Evolutionary conservation across 2,797 vertebrate species (phyloP).

Genomic region (Pampus argenteus): DNA sequence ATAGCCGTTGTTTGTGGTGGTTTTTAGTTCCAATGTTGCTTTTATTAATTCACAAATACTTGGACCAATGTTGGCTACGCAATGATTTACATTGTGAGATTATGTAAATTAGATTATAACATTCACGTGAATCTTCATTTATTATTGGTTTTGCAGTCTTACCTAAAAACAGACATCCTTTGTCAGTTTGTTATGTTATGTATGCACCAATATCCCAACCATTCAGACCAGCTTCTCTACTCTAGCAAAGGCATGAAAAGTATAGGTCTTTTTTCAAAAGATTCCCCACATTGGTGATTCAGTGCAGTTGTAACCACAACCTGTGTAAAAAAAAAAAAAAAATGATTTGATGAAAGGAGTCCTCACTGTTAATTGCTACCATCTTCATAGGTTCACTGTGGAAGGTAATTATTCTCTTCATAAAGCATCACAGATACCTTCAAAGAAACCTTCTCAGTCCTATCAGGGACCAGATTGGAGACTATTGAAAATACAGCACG

Average conservation of each 20-base stretch:
- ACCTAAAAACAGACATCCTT: not conserved
- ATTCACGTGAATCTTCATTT: not conserved
- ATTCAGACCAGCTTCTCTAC: not conserved
- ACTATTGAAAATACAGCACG: conserved; percentile 46
- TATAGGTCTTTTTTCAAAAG: not conserved
- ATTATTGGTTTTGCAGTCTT: not conserved
- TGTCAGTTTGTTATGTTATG: not conserved
- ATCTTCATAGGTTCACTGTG: conserved; percentile 11
- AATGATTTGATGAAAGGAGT: conserved; percentile 6
- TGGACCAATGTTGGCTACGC: not conserved
- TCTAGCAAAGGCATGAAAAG: conserved; percentile 6
- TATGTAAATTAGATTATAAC: not conserved
- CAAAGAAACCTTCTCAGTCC: conserved; percentile 24
- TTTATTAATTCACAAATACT: not conserved
- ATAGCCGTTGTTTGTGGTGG: not conserved
- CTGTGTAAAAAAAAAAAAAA: too few species aligned
- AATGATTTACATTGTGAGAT: not conserved
- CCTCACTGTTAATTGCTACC: conserved; percentile 23
- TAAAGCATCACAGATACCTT: conserved; percentile 39
- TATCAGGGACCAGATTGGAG: conserved; percentile 43
- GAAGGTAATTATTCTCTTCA: conserved; percentile 59
- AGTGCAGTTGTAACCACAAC: conserved; percentile 15
- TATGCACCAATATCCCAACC: not conserved
- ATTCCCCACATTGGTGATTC: conserved; percentile 10
- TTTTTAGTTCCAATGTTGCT: not conserved